Evolutionary conservation across 2,113 vertebrate genomes (phyloP), one percentile per base, ranked within the genome.

Genomic region (Eidolon helvum): DNA sequence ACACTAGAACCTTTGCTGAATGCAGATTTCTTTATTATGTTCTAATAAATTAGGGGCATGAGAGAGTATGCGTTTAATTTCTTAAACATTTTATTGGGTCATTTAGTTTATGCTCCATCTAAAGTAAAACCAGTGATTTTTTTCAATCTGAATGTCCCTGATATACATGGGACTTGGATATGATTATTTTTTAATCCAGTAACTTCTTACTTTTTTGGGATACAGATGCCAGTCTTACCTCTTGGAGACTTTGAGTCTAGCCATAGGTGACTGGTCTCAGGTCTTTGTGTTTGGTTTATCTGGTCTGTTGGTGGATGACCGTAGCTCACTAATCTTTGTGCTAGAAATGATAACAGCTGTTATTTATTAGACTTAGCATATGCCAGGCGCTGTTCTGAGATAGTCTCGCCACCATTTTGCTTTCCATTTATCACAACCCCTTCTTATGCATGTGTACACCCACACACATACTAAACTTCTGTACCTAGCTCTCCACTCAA

Each of bases 91-190:
- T 94, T 71, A n/a, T 77, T 45, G 77, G 43, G 16, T 86, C n/a
- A 43, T 94, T 96, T 87, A 87, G 65, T 83, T 94, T 92, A 63
- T 88, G 50, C 88, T 91, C 71, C 59, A 43, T 72, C 92, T 91
- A 82, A 80, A 91, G 95, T 85, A 68, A 94, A 90, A 38, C 26
- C 24, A 92, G 61, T 65, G 53, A 87, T 94, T 79, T 84, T 77
- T 80, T 96, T 90, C 30, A 65, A 68, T 71, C n/a, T 24, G 74
- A 85, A 66, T 43, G 15, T 33, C 40, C 40, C 45, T 90, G 43
- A 43, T 63, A 16, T 53, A 48, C 45, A 24, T 93, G 55, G 3
- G 26, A 69, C 45, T 80, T 87, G 22, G 35, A 68, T 88, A 26
- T 33, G 82, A 57, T 43, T 78, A 77, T 94, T 57, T 74, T 69